Conservation (phyloP, 2,888 invertebrate species). For the Drosophila cognata region DNA sequence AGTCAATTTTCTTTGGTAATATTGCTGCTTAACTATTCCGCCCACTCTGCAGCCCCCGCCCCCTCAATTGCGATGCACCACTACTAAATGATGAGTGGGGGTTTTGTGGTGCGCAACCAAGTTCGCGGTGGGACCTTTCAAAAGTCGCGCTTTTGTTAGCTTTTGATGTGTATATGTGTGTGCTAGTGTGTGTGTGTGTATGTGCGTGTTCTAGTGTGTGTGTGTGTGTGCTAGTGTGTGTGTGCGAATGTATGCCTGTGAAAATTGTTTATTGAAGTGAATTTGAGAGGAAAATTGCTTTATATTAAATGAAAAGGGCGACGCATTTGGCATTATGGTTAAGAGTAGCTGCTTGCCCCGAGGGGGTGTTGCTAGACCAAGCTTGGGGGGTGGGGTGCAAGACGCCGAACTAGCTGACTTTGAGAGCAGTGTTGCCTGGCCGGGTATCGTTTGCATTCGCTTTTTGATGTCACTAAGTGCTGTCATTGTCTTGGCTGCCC, state of each 20-base stretch:
- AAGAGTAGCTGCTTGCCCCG: slow-evolving; percentile 20
- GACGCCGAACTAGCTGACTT: slow-evolving; percentile 37
- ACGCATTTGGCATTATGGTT: slow-evolving; percentile 53
- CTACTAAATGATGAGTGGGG: slow-evolving; percentile 9
- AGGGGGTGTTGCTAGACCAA: background rate
- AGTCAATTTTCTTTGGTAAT: slow-evolving; percentile 9
- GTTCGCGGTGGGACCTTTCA: slow-evolving; percentile 44
- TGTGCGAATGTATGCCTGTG: slow-evolving; percentile 28
- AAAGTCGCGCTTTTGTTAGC: slow-evolving; percentile 59
- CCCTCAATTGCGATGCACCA: slow-evolving; percentile 32
- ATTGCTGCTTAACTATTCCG: slow-evolving; percentile 16
- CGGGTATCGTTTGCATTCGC: slow-evolving; percentile 52
- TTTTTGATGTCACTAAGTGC: slow-evolving; percentile 72
- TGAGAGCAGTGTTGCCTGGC: slow-evolving; percentile 13
- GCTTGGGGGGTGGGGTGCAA: background rate
- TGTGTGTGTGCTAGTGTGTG: slow-evolving; percentile 9
- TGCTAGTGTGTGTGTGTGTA: background rate
- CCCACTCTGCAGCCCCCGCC: background rate
- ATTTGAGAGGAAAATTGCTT: slow-evolving; percentile 78
- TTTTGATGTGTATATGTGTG: slow-evolving; percentile 38
- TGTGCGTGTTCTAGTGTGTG: slow-evolving; percentile 7
- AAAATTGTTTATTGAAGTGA: slow-evolving; percentile 78
- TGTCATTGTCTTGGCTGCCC: slow-evolving; percentile 67
- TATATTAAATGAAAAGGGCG: slow-evolving; percentile 74
- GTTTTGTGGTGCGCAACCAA: slow-evolving; percentile 2